Conservation (phyloP, 2,888 invertebrate genomes). For the Dolichopus griseipennis region DNA sequence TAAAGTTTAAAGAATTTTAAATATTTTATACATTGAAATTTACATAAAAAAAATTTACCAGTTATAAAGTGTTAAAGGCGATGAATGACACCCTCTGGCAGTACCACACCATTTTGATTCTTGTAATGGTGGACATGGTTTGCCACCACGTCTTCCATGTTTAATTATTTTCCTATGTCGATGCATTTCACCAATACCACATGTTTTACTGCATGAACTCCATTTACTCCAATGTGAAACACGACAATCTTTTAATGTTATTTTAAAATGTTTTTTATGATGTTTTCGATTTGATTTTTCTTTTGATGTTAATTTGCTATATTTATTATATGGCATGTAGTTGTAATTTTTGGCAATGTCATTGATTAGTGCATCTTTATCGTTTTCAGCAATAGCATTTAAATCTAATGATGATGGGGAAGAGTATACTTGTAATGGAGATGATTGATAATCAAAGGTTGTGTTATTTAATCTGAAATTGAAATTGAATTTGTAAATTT, state of each 20-base stretch:
- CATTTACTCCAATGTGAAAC: conserved; percentile 80
- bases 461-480: neutral
- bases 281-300: conserved; percentile 37
- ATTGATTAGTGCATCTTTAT: conserved; percentile 61
- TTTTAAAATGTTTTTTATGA: conserved; percentile 41
- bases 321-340: conserved; percentile 38
- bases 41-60: conserved; percentile 44
- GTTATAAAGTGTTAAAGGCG: conserved; percentile 50
- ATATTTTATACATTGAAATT: conserved; percentile 9
- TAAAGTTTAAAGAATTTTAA: neutral
- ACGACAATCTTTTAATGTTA: conserved; percentile 68
- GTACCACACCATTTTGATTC: conserved; percentile 86
- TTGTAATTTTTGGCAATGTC: conserved; percentile 60
- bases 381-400: conserved; percentile 46
- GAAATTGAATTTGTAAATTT: no score
- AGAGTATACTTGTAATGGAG: conserved; percentile 27
- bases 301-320: conserved; percentile 31
- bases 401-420: conserved; percentile 25
- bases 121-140: conserved; percentile 71
- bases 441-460: neutral
- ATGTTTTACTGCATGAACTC: conserved; percentile 79
- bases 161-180: conserved; percentile 69
- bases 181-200: conserved; percentile 82
- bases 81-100: conserved; percentile 55
- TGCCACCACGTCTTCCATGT: conserved; percentile 69